Conservation (phyloP, 2,888 invertebrate species). For the Acanthosoma haemorrhoidale region DNA sequence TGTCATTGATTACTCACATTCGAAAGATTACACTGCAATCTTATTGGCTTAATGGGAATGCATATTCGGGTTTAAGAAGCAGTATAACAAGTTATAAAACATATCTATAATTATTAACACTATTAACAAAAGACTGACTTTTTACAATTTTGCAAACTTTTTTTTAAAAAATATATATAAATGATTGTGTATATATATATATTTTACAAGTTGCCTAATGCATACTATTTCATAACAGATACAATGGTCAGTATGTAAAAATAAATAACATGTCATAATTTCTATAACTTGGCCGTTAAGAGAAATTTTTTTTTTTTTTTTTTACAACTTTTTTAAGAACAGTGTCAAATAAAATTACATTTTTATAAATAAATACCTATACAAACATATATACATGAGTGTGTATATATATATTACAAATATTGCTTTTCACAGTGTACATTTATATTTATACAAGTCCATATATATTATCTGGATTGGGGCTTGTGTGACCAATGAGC, state of each 20-base stretch:
- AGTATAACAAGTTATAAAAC: constrained; percentile 15
- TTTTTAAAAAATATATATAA: constrained; percentile 11
- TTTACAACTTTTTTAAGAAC: background rate
- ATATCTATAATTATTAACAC: constrained; percentile 10
- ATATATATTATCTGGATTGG: background rate
- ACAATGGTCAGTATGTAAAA: background rate
- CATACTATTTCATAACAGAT: constrained; percentile 22
- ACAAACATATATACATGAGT: background rate
- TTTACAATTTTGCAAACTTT: background rate
- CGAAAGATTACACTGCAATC: background rate
- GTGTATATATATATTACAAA: too few relatives aligned
- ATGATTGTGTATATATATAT: background rate
- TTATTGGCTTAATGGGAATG: background rate
- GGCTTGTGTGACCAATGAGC: constrained; percentile 30
- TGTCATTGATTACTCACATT: background rate
- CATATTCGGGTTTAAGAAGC: background rate
- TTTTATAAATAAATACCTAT: constrained; percentile 5
- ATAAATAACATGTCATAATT: constrained; percentile 26
- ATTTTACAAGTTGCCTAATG: constrained; percentile 2
- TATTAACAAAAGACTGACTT: constrained; percentile 9
- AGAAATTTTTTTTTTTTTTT: background rate
- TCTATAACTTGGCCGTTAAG: constrained; percentile 5
- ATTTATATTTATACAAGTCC: background rate
- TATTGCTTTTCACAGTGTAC: background rate
- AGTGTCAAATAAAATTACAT: background rate